phyloP scores from a whole-genome alignment of 2,113 vertebrate species.

The Anthoscopus minutus region DNA sequence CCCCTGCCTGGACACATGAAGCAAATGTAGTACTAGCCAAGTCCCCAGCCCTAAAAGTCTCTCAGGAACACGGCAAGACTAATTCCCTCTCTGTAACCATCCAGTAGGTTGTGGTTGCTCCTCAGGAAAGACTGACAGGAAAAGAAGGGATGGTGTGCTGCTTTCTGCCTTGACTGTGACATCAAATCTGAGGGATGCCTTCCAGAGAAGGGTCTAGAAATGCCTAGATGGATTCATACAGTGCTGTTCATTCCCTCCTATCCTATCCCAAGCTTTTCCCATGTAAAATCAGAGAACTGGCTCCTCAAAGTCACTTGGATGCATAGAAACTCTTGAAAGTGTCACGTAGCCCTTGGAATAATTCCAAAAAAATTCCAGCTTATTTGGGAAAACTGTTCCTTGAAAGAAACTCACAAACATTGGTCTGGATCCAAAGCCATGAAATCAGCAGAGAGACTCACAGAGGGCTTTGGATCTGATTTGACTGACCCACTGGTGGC shows the following conservation, averaged over 20 bases:
- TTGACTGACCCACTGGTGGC: neutral
- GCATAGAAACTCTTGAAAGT: constrained; percentile 38
- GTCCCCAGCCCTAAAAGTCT: neutral
- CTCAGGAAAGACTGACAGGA: neutral
- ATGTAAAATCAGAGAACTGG: neutral
- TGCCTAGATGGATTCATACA: neutral
- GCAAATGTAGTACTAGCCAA: neutral
- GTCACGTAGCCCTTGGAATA: constrained; percentile 57
- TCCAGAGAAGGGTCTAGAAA: neutral
- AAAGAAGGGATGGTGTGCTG: neutral
- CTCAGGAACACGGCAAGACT: accelerated
- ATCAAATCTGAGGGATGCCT: neutral
- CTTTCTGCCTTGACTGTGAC: neutral
- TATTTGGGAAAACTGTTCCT: constrained; percentile 52
- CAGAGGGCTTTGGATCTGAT: constrained; percentile 13
- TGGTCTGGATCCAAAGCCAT: constrained; percentile 26
- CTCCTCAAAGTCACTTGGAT: constrained; percentile 47
- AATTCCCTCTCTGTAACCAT: neutral
- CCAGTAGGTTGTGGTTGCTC: neutral
- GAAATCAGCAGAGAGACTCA: constrained; percentile 33
- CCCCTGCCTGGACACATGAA: accelerated
- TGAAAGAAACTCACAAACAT: constrained; percentile 58
- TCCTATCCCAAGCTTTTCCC: neutral
- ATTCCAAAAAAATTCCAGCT: neutral
- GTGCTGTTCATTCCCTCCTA: neutral